phyloP scores from a whole-genome alignment of 1,140 invertebrate species.

The Cataglyphis hispanica region DNA sequence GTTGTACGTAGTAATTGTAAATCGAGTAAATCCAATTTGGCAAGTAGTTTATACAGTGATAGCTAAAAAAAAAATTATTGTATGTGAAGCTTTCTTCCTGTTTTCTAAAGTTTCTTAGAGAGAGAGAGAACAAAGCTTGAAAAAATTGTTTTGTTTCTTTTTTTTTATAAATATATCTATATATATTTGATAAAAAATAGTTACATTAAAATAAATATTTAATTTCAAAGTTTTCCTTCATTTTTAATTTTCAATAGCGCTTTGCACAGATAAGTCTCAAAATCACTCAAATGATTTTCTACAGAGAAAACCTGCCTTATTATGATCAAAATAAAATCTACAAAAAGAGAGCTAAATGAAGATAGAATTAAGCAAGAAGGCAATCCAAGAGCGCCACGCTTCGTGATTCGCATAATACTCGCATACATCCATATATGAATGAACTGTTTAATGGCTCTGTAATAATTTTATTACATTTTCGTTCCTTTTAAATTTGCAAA shows the following conservation, averaged over 20 bases:
- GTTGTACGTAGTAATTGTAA: constrained; percentile 9
- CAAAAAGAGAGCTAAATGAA: constrained; percentile 6
- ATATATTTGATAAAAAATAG: constrained; percentile 4
- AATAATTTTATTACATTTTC: constrained; percentile 23
- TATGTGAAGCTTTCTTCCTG: not conserved
- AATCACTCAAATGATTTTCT: constrained; percentile 9
- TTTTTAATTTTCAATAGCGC: not conserved
- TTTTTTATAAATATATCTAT: not conserved
- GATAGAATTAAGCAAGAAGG: constrained; percentile 17
- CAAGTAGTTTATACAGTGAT: not conserved
- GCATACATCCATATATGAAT: not conserved
- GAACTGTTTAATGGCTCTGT: constrained; percentile 10
- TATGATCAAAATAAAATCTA: constrained; percentile 31
- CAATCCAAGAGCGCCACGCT: constrained; percentile 1
- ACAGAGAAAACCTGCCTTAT: not conserved
- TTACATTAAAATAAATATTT: not conserved
- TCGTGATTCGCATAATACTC: constrained; percentile 17
- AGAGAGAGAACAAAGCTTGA: no score
- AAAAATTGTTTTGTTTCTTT: not conserved
- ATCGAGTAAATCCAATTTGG: constrained; percentile 2
- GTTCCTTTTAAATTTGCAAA: constrained; percentile 30
- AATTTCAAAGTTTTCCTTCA: not conserved
- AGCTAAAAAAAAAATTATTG: not conserved
- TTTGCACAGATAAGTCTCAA: not conserved
- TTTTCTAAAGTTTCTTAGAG: not conserved